Evolutionary conservation across 1,140 invertebrate species (phyloP), one percentile per base, ranked within the genome.

Genomic region (Coptotermes formosanus): DNA sequence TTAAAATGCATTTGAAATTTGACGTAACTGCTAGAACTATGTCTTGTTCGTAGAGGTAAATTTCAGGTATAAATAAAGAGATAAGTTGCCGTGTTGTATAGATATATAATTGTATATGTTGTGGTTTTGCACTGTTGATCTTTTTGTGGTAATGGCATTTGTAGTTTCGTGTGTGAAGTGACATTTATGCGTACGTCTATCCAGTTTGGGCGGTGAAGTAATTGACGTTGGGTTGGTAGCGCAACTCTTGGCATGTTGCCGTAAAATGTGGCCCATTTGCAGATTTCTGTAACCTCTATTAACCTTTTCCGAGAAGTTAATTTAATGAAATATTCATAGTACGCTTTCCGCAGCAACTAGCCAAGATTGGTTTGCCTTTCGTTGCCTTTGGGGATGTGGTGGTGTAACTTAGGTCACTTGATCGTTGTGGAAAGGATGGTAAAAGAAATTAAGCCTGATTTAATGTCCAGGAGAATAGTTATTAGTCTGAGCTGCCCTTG

Each of bases 251-350:
- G 64, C 64, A 75, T 12, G 64, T 30, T 75, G 64, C 64, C 64
- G 6, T n/a, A 9, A 75, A 75, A 30, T 75, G 64, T 75, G 25
- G 64, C n/a, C n/a, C n/a, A 75, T 75, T n/a, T 75, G 64, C 64
- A 75, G 64, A 75, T 75, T 75, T 75, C 7, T 14, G 25, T 75
- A 30, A 75, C 64, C 64, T 8, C 7, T 75, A 75, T 75, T 75
- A 75, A 75, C 64, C 64, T 75, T 75, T 75, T 75, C 64, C 16
- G 25, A 75, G 64, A 75, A 75, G 64, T 75, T 30, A 75, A 75
- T 75, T 75, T 25, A 30, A 30, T 75, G 64, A 75, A 75, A 30
- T 75, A 75, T 75, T 30, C 64, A 8, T n/a, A 75, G 30, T n/a
- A 75, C 64, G 64, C n/a, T 30, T 75, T n/a, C 25, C 9, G n/a